Conservation (phyloP, 1,140 invertebrate genomes). For the Gonatopus flavifemur region DNA sequence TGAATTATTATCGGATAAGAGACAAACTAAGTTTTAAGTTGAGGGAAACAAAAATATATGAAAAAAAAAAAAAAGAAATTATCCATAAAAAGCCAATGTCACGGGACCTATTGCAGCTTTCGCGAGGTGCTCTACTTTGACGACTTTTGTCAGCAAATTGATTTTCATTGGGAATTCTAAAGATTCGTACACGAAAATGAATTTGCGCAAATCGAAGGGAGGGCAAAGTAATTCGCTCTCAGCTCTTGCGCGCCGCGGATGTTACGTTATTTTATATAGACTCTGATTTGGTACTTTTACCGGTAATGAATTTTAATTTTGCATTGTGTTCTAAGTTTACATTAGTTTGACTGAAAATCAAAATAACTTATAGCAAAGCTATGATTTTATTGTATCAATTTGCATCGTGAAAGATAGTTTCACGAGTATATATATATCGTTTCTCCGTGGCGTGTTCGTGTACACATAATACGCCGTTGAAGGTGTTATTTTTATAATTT, state of each 20-base stretch:
- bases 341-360: neutral
- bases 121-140: conserved; percentile 34
- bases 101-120: conserved; percentile 41
- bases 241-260: too few relatives aligned
- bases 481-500: conserved; percentile 41
- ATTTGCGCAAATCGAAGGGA: too few relatives aligned
- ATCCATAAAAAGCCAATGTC: conserved; percentile 30
- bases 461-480: conserved; percentile 21
- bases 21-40: neutral
- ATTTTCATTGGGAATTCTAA: too few relatives aligned
- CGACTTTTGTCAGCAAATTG: conserved; percentile 19
- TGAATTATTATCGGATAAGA: conserved; percentile 2
- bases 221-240: too few relatives aligned
- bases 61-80: conserved; percentile 5
- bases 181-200: too few relatives aligned
- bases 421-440: too few relatives aligned
- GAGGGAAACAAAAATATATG: neutral
- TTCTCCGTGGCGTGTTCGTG: conserved; percentile 9
- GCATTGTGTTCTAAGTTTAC: too few relatives aligned
- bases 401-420: neutral
- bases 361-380: neutral
- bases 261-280: too few relatives aligned
- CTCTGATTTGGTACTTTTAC: too few relatives aligned
- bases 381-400: neutral
- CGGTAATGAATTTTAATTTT: too few relatives aligned